Evolutionary conservation across 2,113 vertebrate genomes (phyloP).

Genomic region (Notothenia rossii): DNA sequence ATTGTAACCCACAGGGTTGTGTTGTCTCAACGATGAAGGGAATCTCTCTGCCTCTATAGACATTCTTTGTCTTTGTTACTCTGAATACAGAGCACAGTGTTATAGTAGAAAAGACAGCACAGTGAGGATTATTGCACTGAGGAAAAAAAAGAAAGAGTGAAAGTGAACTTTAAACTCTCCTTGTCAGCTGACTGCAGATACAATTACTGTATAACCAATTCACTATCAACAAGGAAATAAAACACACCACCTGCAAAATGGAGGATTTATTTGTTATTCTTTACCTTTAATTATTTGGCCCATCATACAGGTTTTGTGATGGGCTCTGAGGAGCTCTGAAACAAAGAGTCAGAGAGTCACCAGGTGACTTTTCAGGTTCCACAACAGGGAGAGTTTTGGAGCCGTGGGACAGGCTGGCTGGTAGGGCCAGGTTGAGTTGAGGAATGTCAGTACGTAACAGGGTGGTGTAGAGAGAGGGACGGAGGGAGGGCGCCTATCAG

Average conservation of each 20-base stretch:
- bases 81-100: not conserved
- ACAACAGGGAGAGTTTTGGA: constrained; percentile 39
- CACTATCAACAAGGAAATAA: constrained; percentile 3
- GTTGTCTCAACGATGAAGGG: not conserved
- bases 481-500: constrained; percentile 48
- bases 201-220: constrained; percentile 11
- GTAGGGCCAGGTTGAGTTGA: constrained; percentile 56
- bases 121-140: constrained; percentile 16
- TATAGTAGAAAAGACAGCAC: not conserved
- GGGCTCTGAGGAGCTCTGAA: constrained; percentile 3
- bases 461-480: constrained; percentile 51
- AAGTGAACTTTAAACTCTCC: constrained; percentile 63
- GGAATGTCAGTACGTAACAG: constrained; percentile 67
- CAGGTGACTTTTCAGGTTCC: constrained; percentile 74
- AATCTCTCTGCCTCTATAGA: not conserved
- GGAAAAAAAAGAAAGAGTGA: constrained; percentile 8
- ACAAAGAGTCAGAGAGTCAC: constrained; percentile 7
- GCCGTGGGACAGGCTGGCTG: constrained; percentile 26
- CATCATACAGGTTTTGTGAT: not conserved
- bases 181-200: constrained; percentile 60
- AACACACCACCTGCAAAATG: not conserved
- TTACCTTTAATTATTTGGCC: not conserved
- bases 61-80: not conserved
- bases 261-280: not conserved
- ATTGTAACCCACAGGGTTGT: not conserved